Conservation (phyloP, 2,113 vertebrate genomes). For the Marmota monax region DNA sequence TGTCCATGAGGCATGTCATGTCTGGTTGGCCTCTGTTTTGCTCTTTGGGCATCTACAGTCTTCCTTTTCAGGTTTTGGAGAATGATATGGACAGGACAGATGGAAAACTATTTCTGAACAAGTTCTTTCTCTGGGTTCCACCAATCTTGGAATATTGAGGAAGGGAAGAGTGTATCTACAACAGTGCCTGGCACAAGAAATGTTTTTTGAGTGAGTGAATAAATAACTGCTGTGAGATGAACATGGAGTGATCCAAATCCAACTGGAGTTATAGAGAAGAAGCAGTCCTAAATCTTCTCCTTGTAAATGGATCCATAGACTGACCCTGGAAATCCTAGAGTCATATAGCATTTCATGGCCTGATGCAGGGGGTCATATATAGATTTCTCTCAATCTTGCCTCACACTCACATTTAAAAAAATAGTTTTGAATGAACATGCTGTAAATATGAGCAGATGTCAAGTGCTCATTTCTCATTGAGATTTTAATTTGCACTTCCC, state of each 20-base stretch:
- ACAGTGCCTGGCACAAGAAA: background rate
- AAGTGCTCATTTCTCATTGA: background rate
- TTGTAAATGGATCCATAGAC: background rate
- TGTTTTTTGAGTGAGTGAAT: background rate
- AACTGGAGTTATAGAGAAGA: background rate
- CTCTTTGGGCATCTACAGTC: background rate
- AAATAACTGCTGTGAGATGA: background rate
- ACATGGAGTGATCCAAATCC: background rate
- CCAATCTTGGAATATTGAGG: background rate
- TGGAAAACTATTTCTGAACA: background rate
- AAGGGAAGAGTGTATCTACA: background rate
- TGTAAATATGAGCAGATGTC: background rate
- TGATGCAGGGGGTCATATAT: background rate
- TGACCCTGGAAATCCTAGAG: background rate
- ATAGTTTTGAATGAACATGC: background rate
- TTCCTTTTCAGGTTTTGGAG: background rate
- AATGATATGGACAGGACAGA: background rate
- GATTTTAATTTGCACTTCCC: too few relatives aligned
- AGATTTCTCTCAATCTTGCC: background rate
- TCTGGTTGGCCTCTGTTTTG: background rate
- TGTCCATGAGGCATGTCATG: too few relatives aligned
- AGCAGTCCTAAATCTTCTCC: background rate
- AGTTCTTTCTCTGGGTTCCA: background rate
- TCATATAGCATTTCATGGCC: background rate
- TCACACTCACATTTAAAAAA: background rate